These are phyloP conservation scores for Caenorhabditis briggsae DNA, from an alignment of 1,140 invertebrate genomes.

Conservation along the genomic window DNA sequence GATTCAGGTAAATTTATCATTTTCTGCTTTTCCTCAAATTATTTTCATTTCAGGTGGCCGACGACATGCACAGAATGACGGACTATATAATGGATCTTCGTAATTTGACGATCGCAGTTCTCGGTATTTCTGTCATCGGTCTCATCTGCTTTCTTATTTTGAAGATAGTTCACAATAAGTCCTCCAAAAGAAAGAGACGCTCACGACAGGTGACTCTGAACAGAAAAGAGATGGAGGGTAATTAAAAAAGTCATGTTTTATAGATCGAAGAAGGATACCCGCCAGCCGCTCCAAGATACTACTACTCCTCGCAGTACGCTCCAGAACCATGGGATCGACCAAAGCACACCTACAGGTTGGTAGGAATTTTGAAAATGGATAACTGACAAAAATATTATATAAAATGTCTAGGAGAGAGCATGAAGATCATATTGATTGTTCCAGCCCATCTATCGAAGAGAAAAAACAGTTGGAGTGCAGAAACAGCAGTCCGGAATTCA, in stretches of 20 bases:
- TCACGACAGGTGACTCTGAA: conserved; percentile 34
- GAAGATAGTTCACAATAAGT: conserved; percentile 24
- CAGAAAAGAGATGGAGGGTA: background rate
- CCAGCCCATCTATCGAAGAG: conserved; percentile 53
- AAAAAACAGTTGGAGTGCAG: conserved; percentile 44
- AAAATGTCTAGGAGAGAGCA: too few species aligned
- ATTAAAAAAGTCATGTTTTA: background rate
- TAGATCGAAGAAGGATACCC: conserved; percentile 55
- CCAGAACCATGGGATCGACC: conserved; percentile 63
- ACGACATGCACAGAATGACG: conserved; percentile 74
- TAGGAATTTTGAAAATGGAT: background rate
- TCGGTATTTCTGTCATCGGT: conserved; percentile 57
- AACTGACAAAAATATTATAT: background rate
- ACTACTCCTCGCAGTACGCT: conserved; percentile 62
- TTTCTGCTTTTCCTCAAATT: background rate
- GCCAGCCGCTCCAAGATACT: conserved; percentile 50
- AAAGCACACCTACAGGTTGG: conserved; percentile 53
- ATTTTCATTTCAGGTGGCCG: conserved; percentile 68
- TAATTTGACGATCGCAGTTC: conserved; percentile 68
- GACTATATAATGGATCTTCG: conserved; percentile 71
- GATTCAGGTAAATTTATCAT: conserved; percentile 67
- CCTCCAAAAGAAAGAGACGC: conserved; percentile 22
- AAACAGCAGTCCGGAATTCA: conserved; percentile 40
- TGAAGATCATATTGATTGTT: background rate
- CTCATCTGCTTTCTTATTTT: conserved; percentile 45